A percentile compares a stretch with the other conserved stretches of the same genome.
Evolutionary conservation across 2,888 invertebrate genomes (phyloP).

Genomic region (Coelopa pilipes): DNA sequence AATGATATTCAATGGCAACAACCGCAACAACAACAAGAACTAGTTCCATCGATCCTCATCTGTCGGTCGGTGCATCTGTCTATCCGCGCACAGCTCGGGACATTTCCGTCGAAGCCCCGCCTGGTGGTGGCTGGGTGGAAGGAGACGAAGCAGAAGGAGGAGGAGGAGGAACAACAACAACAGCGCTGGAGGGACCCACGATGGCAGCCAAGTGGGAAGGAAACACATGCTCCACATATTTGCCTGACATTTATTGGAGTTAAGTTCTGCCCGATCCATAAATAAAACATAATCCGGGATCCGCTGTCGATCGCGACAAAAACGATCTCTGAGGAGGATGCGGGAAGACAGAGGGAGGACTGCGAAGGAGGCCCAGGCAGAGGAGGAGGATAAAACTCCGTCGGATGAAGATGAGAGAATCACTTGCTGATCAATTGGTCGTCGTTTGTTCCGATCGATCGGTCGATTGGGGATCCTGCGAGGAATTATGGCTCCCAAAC

Average conservation of each 20-base stretch:
- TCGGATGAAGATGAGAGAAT: conserved; percentile 18
- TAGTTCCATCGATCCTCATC: background rate
- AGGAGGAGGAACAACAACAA: background rate
- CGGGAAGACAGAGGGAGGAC: background rate
- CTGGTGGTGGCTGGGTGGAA: background rate
- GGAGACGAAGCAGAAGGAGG: background rate
- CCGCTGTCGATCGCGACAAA: conserved; percentile 23
- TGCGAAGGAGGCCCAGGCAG: background rate
- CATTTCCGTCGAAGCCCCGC: background rate
- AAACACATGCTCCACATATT: conserved; percentile 68
- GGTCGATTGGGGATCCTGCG: background rate
- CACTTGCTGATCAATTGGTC: conserved; percentile 17
- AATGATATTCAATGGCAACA: background rate
- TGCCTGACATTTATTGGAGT: conserved; percentile 68
- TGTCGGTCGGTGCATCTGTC: background rate
- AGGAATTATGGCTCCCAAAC: background rate
- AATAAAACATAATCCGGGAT: conserved; percentile 67
- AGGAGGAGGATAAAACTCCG: conserved; percentile 3
- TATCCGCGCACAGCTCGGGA: background rate
- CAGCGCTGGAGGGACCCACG: background rate
- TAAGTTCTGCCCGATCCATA: conserved; percentile 67
- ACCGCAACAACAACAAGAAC: background rate
- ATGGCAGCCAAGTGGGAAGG: conserved; percentile 58
- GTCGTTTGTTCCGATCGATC: conserved; percentile 2
- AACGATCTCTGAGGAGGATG: background rate